Evolutionary conservation across 2,888 invertebrate species (phyloP).

Genomic region (Odontomyia ornata): DNA sequence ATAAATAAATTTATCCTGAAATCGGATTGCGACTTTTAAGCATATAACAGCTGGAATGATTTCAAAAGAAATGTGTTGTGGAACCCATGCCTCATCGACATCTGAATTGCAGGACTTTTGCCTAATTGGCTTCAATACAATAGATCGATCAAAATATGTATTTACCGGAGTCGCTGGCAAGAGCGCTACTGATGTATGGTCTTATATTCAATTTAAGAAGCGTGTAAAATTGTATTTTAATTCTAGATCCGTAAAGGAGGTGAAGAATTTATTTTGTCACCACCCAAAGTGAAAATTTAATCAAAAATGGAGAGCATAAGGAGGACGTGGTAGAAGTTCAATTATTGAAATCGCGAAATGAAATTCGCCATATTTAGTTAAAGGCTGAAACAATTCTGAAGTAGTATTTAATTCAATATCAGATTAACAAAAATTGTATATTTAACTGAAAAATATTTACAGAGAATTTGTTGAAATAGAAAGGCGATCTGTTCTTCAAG

Average conservation of each 20-base stretch:
- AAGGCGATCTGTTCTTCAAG: constrained; percentile 68
- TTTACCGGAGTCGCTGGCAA: constrained; percentile 76
- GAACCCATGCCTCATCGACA: constrained; percentile 79
- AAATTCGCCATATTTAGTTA: constrained; percentile 57
- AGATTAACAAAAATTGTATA: neutral
- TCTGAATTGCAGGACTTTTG: constrained; percentile 72
- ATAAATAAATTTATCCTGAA: constrained; percentile 81
- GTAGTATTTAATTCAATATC: constrained; percentile 62
- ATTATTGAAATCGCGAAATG: constrained; percentile 64
- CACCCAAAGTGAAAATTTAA: constrained; percentile 57
- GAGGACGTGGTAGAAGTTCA: constrained; percentile 63
- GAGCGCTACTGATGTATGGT: constrained; percentile 64
- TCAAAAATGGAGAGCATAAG: constrained; percentile 56
- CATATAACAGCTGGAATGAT: constrained; percentile 62
- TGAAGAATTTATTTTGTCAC: constrained; percentile 56
- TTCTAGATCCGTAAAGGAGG: constrained; percentile 56
- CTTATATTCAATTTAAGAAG: neutral
- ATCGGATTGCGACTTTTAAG: constrained; percentile 73
- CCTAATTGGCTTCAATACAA: constrained; percentile 71
- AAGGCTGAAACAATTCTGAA: constrained; percentile 68
- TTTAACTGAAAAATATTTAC: constrained; percentile 52
- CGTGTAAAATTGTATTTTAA: neutral
- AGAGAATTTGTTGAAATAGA: constrained; percentile 75
- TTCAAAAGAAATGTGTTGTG: constrained; percentile 83
- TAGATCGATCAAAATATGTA: constrained; percentile 69